Percentiles rank a stretch among this genome's conserved stretches.
phyloP scores from a whole-genome alignment of 2,888 invertebrate genomes.

The Muscina levida region DNA sequence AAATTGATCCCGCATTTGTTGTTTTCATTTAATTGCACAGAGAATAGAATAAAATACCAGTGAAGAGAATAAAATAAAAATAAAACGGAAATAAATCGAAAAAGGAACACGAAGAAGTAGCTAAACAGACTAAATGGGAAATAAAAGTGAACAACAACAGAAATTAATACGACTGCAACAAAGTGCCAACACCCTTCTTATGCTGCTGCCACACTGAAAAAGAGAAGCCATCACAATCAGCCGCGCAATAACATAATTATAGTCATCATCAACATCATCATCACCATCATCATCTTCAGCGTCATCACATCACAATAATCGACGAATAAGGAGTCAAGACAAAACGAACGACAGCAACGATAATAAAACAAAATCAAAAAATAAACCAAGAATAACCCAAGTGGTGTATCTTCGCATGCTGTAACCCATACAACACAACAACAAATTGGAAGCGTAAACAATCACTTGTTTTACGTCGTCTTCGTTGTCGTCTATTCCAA shows the following conservation, averaged over 20 bases:
- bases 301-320: slow-evolving; percentile 48
- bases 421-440: not conserved
- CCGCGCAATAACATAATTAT: not conserved
- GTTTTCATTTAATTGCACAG: not conserved
- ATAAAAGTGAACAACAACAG: slow-evolving; percentile 48
- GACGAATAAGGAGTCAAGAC: slow-evolving; percentile 45
- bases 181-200: slow-evolving; percentile 56
- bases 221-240: not conserved
- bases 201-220: not conserved
- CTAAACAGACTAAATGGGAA: slow-evolving; percentile 46
- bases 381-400: slow-evolving; percentile 40
- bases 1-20: slow-evolving; percentile 9
- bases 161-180: slow-evolving; percentile 27
- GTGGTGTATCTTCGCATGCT: slow-evolving; percentile 44
- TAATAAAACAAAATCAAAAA: slow-evolving; percentile 23
- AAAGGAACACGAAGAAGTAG: not conserved
- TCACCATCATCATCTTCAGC: slow-evolving; percentile 19
- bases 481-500: not conserved
- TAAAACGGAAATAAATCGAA: not conserved
- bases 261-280: slow-evolving; percentile 1
- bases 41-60: slow-evolving; percentile 8
- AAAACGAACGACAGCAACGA: not conserved
- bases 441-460: slow-evolving; percentile 7
- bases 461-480: slow-evolving; percentile 14
- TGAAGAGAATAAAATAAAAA: slow-evolving; percentile 7